Evolutionary conservation across 2,113 vertebrate genomes (phyloP).

Genomic region (Pelusios castaneus): DNA sequence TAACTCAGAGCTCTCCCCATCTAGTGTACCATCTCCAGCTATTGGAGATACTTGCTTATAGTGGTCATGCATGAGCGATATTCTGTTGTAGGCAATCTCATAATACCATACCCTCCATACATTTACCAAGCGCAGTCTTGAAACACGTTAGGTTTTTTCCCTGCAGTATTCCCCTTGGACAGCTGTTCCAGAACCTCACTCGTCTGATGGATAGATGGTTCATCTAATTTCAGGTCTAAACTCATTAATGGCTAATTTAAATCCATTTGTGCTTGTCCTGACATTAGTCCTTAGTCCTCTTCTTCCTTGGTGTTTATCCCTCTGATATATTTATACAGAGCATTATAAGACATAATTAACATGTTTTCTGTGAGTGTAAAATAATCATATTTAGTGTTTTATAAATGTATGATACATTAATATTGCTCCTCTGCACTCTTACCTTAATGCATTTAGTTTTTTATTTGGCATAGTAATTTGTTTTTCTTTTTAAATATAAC

Average conservation of each 20-base stretch:
- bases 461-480: background rate
- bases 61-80: background rate
- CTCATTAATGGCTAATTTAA: background rate
- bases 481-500: background rate
- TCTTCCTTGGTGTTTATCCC: background rate
- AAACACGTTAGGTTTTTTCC: background rate
- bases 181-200: background rate
- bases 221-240: background rate
- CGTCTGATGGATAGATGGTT: background rate
- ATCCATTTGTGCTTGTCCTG: background rate
- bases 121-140: background rate
- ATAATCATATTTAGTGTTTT: accelerated
- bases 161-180: background rate
- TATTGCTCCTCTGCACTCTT: background rate
- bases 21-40: background rate
- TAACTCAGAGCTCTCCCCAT: background rate
- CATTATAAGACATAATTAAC: background rate
- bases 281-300: background rate
- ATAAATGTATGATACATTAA: background rate
- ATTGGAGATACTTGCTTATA: background rate
- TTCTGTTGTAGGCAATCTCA: background rate
- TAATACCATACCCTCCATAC: background rate
- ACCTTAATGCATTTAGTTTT: background rate
- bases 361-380: background rate
- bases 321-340: background rate